Evolutionary conservation across 1,140 invertebrate species (phyloP).

Genomic region (Drosophila orosa): DNA sequence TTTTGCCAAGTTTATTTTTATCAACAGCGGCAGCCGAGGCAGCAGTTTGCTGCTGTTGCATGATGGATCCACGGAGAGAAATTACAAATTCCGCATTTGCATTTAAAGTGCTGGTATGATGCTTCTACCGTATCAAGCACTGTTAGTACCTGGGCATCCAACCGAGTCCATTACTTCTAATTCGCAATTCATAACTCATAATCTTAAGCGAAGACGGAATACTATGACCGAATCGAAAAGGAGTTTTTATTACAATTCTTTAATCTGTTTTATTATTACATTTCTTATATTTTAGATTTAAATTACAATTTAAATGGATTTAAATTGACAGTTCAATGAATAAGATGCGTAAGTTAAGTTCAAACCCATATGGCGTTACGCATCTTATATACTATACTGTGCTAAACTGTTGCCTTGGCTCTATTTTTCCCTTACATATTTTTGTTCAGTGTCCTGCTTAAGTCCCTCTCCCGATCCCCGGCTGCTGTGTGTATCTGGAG

Average conservation of each 20-base stretch:
- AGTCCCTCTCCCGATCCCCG: slow-evolving; percentile 7
- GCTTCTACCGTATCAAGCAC: not conserved
- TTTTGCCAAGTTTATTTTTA: slow-evolving; percentile 81
- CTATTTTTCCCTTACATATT: not conserved
- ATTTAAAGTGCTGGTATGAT: slow-evolving; percentile 18
- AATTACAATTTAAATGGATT: not conserved
- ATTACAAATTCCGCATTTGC: slow-evolving; percentile 18
- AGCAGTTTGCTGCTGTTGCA: slow-evolving; percentile 72
- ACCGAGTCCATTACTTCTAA: not conserved
- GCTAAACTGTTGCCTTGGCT: not conserved
- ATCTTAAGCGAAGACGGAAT: not conserved
- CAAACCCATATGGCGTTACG: not conserved
- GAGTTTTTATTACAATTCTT: not conserved
- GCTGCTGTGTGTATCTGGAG: slow-evolving; percentile 71
- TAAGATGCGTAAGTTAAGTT: too few species aligned
- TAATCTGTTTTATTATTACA: too few species aligned
- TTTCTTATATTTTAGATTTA: not conserved
- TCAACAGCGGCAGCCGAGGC: slow-evolving; percentile 66
- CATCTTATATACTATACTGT: not conserved
- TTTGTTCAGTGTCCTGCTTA: slow-evolving; percentile 18
- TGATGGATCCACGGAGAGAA: slow-evolving; percentile 49
- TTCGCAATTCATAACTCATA: not conserved
- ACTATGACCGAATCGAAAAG: not conserved
- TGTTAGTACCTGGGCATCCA: not conserved
- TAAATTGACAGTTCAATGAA: not conserved